Conservation (phyloP, 2,113 vertebrate genomes). For the Martes martes region DNA sequence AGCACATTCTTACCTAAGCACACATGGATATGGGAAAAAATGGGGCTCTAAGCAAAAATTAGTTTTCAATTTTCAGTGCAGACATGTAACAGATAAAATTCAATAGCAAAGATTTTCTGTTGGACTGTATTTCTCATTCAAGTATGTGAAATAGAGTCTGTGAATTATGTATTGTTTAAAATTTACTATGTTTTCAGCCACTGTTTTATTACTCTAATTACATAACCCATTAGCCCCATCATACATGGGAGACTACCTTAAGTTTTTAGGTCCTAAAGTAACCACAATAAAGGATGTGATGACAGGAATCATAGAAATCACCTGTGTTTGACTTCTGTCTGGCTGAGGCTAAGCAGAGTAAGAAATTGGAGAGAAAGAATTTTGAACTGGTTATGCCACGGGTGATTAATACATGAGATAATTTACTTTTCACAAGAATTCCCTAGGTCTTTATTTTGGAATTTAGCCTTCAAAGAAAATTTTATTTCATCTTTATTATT, state of each 20-base stretch:
- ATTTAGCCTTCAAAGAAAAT: background rate
- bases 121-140: background rate
- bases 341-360: background rate
- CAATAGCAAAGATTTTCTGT: background rate
- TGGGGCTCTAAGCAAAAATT: background rate
- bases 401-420: background rate
- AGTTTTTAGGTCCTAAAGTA: background rate
- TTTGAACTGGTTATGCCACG: background rate
- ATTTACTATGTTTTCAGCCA: background rate
- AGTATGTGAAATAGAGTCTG: background rate
- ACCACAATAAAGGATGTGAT: background rate
- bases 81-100: background rate
- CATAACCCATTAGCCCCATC: background rate
- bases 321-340: background rate
- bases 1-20: background rate
- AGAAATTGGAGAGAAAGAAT: background rate
- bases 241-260: background rate
- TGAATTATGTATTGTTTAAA: background rate
- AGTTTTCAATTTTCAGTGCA: background rate
- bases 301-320: background rate
- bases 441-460: background rate
- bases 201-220: background rate
- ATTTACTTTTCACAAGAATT: background rate
- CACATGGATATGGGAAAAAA: background rate
- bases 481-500: background rate